A percentile compares a stretch with the other conserved stretches of the same genome.
Evolutionary conservation across 2,797 vertebrate genomes (phyloP).

Genomic region (Furcifer pardalis): DNA sequence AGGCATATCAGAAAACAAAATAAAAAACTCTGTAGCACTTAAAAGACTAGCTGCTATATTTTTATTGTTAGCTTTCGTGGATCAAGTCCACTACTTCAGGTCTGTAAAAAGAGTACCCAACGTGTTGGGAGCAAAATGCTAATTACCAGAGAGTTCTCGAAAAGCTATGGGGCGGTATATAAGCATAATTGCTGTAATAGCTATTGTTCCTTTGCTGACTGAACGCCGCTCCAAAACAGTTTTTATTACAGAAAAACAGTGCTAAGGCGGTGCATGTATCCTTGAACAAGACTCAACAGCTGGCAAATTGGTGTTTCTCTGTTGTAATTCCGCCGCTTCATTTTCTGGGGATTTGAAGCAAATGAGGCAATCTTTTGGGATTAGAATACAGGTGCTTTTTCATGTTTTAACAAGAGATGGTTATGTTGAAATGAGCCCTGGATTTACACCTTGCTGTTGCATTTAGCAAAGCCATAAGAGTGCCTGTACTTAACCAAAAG

Average conservation of each 20-base stretch:
- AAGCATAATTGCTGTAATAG: too few species aligned
- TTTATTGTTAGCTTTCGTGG: too few species aligned
- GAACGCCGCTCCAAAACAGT: too few species aligned
- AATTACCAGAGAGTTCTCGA: too few species aligned
- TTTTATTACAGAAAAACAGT: neutral
- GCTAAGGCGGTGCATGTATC: neutral
- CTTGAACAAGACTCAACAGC: neutral
- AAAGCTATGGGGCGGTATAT: too few species aligned
- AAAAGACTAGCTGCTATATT: too few species aligned
- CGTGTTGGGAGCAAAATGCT: too few species aligned
- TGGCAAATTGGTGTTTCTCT: conserved; percentile 8
- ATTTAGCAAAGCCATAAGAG: neutral
- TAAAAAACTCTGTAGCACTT: too few species aligned
- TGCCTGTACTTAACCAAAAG: neutral
- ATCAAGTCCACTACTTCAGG: too few species aligned
- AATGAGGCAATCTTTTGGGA: rapidly evolving
- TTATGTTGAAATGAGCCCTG: conserved; percentile 4
- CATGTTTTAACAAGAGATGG: neutral
- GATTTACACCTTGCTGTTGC: neutral
- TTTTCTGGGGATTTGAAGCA: neutral
- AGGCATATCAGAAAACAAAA: too few species aligned
- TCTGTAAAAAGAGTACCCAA: too few species aligned
- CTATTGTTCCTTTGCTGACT: too few species aligned
- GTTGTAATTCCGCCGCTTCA: neutral
- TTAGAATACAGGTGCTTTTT: neutral